Evolutionary conservation across 2,888 invertebrate species (phyloP), one percentile per base, ranked within the genome.

Genomic region (Amphipyra tragopoginis): DNA sequence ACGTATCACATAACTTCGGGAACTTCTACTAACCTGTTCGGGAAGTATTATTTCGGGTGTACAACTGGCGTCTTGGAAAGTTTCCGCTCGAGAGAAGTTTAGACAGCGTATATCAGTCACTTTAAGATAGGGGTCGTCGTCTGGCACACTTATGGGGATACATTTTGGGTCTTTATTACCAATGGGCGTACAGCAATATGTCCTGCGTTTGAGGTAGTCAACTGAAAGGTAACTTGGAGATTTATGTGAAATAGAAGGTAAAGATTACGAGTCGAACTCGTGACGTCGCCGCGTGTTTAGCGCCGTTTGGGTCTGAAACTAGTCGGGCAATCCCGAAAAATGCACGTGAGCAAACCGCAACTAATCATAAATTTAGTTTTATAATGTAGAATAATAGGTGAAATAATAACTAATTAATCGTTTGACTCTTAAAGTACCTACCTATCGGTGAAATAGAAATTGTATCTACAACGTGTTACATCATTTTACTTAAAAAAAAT

Each of bases 31-130:
- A 66, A 91, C 91, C 86, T 91, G 92, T 81, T 90, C 89, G 42
- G 86, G 86, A 21, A 83, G 76, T 77, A 81, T 83, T 67, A 79
- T 84, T 77, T 87, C 84, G 54, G 84, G 72, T 68, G 85, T 79
- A 83, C 93, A 92, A 62, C 87, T 86, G 51, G 77, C 77, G 67
- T 92, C 90, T 84, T 89, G 88, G 83, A 92, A 93, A 81, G 91
- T 92, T 87, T 90, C 87, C n/a, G 90, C 90, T 51, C 89, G 81
- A 38, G 89, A 86, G 84, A 90, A 90, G 86, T 92, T 91, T 38
- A 92, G 84, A 76, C 92, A 92, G 57, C 86, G 85, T 74, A 92
- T 89, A 82, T 86, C 86, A 75, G 90, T 89, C 67, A 89, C 86
- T 83, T 86, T 88, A 65, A 91, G 90, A 81, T 90, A 91, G 40